Conservation (phyloP, 2,113 vertebrate species). For the Coregonus clupeaformis region DNA sequence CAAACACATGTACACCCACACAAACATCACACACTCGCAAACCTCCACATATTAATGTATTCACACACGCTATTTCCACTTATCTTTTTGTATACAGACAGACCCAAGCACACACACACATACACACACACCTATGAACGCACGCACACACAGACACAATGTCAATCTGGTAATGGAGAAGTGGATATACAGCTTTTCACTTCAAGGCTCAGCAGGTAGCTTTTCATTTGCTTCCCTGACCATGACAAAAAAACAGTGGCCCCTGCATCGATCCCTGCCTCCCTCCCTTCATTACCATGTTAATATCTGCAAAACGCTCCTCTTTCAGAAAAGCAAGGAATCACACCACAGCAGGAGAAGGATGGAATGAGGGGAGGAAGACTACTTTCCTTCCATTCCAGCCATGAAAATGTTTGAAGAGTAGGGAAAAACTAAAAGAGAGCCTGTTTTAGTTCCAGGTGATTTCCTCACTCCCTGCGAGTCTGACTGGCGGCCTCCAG, state of each 20-base stretch:
- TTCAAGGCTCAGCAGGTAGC: slow-evolving; percentile 48
- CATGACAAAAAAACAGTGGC: slow-evolving; percentile 32
- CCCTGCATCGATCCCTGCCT: slow-evolving; percentile 14
- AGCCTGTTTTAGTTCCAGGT: slow-evolving; percentile 50
- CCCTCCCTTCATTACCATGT: slow-evolving; percentile 52
- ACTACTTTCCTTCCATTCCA: neutral
- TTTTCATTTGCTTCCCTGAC: slow-evolving; percentile 48
- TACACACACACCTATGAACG: neutral
- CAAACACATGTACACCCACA: neutral
- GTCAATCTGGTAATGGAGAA: slow-evolving; percentile 8
- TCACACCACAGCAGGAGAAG: slow-evolving; percentile 12
- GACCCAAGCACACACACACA: neutral
- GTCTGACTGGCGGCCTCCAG: neutral
- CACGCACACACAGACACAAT: neutral
- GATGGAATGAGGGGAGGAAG: slow-evolving; percentile 1
- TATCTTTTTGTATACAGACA: neutral
- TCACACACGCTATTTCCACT: neutral
- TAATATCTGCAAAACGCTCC: slow-evolving; percentile 50
- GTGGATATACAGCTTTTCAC: slow-evolving; percentile 30
- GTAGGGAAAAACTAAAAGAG: slow-evolving; percentile 7
- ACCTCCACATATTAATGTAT: neutral
- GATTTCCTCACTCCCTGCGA: slow-evolving; percentile 32
- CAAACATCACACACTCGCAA: slow-evolving; percentile 7
- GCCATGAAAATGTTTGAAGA: neutral
- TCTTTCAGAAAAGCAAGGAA: slow-evolving; percentile 16